phyloP scores from a whole-genome alignment of 1,140 invertebrate species.

The Camponotus floridanus region DNA sequence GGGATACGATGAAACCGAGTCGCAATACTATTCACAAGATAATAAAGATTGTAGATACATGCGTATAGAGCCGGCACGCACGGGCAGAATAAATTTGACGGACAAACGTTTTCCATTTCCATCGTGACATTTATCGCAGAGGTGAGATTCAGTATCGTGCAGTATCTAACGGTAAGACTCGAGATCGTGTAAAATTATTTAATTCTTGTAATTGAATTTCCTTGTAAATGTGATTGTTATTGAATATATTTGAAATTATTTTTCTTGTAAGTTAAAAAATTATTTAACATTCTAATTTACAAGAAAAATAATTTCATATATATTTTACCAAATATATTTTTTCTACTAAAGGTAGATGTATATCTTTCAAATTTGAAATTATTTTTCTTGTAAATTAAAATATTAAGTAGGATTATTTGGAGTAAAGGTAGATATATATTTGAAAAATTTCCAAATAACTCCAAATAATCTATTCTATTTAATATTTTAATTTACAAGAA shows the following conservation, averaged over 20 bases:
- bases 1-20: neutral
- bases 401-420: neutral
- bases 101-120: slow-evolving; percentile 16
- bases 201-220: neutral
- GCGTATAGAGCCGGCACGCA: no score
- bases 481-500: no score
- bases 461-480: no score
- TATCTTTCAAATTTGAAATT: no score
- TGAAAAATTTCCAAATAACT: no score
- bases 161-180: neutral
- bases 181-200: neutral
- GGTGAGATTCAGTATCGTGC: neutral
- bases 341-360: no score
- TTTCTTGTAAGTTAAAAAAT: neutral
- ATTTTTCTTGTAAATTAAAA: neutral
- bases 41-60: slow-evolving; percentile 19
- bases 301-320: no score
- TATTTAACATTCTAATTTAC: no score
- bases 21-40: neutral
- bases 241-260: neutral
- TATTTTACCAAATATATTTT: no score
- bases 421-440: no score
- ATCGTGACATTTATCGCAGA: neutral
- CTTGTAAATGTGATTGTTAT: no score
- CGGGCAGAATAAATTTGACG: slow-evolving; percentile 24